These are phyloP conservation scores for Ceyx cyanopectus DNA, from an alignment of 2,113 vertebrate genomes.

Conservation along the genomic window DNA sequence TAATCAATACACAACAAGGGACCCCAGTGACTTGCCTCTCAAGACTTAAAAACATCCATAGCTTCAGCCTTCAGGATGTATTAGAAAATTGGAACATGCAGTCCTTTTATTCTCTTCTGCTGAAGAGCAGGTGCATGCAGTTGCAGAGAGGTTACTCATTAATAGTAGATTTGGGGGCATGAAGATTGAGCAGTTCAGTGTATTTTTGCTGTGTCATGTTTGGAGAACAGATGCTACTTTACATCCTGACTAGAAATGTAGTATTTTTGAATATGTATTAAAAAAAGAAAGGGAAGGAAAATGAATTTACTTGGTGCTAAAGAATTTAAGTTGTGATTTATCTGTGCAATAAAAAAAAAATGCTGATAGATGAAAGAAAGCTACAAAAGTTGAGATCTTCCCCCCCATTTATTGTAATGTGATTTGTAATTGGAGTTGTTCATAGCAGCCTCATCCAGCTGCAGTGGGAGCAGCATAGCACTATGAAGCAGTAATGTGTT, in stretches of 20 bases:
- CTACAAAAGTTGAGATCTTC: not conserved
- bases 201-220: not conserved
- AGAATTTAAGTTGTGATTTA: not conserved
- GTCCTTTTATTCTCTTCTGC: not conserved
- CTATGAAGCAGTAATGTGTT: not conserved
- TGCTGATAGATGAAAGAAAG: not conserved
- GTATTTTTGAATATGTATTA: not conserved
- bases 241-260: not conserved
- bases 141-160: not conserved
- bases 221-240: not conserved
- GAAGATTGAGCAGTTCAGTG: not conserved
- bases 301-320: not conserved
- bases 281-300: not conserved
- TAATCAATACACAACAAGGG: constrained; percentile 36
- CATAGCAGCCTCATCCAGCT: not conserved
- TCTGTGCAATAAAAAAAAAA: not conserved
- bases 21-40: not conserved
- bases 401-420: not conserved
- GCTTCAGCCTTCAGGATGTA: constrained; percentile 6
- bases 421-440: not conserved
- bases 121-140: not conserved
- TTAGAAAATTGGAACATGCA: not conserved
- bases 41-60: constrained; percentile 15
- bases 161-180: not conserved
- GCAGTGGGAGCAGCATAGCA: not conserved